Evolutionary conservation across 2,888 invertebrate genomes (phyloP).

Genomic region (Hartigia nigra): DNA sequence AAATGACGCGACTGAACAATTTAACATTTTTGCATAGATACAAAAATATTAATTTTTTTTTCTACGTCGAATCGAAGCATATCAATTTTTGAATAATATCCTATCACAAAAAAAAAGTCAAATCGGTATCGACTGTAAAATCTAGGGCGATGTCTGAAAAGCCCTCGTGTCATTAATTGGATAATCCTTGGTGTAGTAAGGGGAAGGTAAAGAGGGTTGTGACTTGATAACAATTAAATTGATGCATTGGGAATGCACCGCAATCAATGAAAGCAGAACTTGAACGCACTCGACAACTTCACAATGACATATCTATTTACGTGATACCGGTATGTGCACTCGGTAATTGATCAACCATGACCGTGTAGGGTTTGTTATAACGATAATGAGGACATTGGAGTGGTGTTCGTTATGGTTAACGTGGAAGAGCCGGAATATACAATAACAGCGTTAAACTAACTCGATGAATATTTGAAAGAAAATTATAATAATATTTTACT

Average conservation of each 20-base stretch:
- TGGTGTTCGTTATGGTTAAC: conserved; percentile 36
- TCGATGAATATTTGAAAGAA: conserved; percentile 38
- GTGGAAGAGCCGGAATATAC: conserved; percentile 11
- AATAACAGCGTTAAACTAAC: neutral
- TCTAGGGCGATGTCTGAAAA: neutral
- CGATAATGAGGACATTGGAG: conserved; percentile 44
- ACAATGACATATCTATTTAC: neutral
- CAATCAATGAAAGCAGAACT: neutral
- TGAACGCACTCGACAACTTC: neutral
- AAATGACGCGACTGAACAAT: neutral
- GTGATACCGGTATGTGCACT: neutral
- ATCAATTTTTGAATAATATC: neutral
- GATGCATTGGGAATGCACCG: neutral
- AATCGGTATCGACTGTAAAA: neutral
- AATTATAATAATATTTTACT: neutral
- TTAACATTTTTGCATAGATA: neutral
- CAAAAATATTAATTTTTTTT: neutral
- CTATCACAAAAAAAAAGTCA: neutral
- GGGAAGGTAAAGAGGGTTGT: neutral
- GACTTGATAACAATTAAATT: neutral
- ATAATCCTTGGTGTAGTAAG: neutral
- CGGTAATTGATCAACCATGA: conserved; percentile 36
- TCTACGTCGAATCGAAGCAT: neutral
- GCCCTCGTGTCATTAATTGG: neutral
- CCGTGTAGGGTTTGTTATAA: conserved; percentile 33